Percentiles rank a stretch among this genome's conserved stretches.
These are phyloP conservation scores for Rhea pennata DNA, from an alignment of 2,113 vertebrate genomes.

Conservation along the genomic window DNA sequence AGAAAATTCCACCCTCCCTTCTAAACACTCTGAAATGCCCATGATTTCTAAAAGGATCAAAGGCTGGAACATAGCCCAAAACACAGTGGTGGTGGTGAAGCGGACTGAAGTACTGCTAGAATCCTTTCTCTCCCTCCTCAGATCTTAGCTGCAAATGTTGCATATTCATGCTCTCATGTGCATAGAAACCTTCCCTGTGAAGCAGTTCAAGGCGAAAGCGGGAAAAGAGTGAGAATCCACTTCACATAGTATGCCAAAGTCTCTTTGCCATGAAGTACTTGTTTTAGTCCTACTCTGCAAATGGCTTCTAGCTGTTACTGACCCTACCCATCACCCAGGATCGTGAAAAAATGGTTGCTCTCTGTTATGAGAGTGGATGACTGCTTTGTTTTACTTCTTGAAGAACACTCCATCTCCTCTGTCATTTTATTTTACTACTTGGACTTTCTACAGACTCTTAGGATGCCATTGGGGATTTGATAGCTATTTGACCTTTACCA, in stretches of 20 bases:
- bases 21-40: neutral
- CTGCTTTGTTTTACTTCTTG: neutral
- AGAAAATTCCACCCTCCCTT: neutral
- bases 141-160: neutral
- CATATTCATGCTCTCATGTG: neutral
- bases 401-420: too few species aligned
- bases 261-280: neutral
- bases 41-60: neutral
- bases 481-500: neutral
- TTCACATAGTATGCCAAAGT: neutral
- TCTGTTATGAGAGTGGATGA: accelerated
- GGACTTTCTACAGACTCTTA: neutral
- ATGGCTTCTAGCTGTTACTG: neutral
- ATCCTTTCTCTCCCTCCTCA: neutral
- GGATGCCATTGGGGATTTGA: neutral
- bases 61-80: neutral
- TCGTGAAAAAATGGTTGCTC: neutral
- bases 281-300: neutral
- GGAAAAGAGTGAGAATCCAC: neutral
- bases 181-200: neutral
- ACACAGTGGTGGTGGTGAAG: neutral
- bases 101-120: neutral
- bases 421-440: neutral
- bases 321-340: neutral
- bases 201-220: neutral